phyloP scores from a whole-genome alignment of 1,140 invertebrate species.

The Liolophura sinensis region DNA sequence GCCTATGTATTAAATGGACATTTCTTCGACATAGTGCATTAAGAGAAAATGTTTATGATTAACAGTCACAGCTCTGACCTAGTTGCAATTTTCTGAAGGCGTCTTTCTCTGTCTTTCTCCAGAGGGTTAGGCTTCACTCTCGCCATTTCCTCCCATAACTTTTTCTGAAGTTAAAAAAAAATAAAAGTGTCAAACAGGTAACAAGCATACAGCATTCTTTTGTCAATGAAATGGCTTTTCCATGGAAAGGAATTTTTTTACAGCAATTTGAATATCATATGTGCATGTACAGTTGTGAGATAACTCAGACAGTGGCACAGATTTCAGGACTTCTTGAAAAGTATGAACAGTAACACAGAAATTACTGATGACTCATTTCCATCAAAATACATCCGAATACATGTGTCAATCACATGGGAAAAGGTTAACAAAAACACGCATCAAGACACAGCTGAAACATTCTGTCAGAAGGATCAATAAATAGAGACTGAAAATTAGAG shows the following conservation, averaged over 20 bases:
- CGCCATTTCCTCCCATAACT: slow-evolving; percentile 68
- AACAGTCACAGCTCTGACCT: slow-evolving; percentile 58
- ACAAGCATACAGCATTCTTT: neutral
- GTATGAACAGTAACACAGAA: too few relatives aligned
- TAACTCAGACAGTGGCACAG: too few relatives aligned
- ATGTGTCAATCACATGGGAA: neutral
- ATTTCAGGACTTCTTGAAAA: too few relatives aligned
- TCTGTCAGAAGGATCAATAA: neutral
- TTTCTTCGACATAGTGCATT: neutral
- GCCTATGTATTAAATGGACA: too few relatives aligned
- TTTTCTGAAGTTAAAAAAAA: slow-evolving; percentile 54
- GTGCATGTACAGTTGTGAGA: too few relatives aligned
- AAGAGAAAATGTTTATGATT: neutral
- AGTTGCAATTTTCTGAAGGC: slow-evolving; percentile 81
- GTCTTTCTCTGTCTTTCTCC: slow-evolving; percentile 71
- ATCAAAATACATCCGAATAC: slow-evolving; percentile 1
- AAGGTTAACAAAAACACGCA: neutral
- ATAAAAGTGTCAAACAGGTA: neutral
- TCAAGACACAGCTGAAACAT: too few relatives aligned
- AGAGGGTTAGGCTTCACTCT: slow-evolving; percentile 76
- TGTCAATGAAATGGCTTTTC: neutral
- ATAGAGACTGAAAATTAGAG: neutral
- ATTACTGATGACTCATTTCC: neutral
- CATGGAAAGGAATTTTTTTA: too few relatives aligned
- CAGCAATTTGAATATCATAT: too few relatives aligned